Evolutionary conservation across 2,113 vertebrate genomes (phyloP).

Genomic region (Malurus alboscapulatus): DNA sequence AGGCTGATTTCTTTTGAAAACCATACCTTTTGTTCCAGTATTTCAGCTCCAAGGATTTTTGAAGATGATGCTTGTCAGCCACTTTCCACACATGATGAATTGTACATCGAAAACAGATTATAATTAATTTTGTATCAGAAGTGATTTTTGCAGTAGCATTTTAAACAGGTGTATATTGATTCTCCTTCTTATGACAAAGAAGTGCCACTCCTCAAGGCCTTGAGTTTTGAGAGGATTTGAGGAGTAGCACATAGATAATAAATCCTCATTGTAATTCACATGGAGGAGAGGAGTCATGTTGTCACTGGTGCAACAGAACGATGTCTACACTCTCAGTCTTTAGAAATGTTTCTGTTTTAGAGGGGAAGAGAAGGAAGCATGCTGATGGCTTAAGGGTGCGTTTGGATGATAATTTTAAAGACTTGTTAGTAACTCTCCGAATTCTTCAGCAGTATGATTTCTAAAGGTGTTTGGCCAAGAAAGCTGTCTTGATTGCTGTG

Average conservation of each 20-base stretch:
- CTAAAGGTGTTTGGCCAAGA: neutral
- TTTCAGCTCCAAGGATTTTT: neutral
- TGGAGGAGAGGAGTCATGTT: neutral
- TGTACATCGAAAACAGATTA: neutral
- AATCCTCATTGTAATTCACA: neutral
- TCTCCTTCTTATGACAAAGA: neutral
- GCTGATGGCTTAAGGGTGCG: neutral
- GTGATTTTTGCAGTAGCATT: neutral
- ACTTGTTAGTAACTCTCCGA: neutral
- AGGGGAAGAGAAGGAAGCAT: neutral
- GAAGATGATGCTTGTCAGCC: neutral
- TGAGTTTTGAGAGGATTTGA: neutral
- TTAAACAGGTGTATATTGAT: neutral
- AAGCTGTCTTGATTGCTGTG: neutral
- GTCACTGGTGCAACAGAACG: neutral
- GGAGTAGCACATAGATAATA: neutral
- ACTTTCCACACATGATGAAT: neutral
- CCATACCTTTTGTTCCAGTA: neutral
- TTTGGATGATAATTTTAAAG: neutral
- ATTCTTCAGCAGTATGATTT: neutral
- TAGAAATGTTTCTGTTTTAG: neutral
- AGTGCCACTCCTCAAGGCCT: neutral
- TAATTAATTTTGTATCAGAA: neutral
- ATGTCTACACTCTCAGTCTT: neutral
- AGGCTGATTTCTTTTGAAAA: conserved; percentile 2